Evolutionary conservation across 1,140 invertebrate genomes (phyloP).

Genomic region (Drosophila athabasca): DNA sequence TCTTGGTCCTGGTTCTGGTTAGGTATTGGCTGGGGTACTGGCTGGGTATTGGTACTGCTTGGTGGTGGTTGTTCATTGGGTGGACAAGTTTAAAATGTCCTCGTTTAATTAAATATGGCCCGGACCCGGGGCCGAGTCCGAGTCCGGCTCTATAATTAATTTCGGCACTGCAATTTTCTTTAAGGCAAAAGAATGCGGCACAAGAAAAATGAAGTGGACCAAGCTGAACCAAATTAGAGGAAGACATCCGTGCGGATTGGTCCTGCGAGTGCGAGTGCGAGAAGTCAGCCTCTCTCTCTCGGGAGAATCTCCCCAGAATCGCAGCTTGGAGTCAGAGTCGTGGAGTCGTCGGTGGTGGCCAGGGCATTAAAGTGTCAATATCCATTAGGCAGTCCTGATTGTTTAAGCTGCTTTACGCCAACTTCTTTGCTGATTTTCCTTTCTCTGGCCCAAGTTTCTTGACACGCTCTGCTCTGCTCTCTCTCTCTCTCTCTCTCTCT

Average conservation of each 20-base stretch:
- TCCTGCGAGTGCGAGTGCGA: constrained; percentile 7
- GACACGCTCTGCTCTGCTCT: constrained; percentile 39
- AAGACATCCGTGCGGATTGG: constrained; percentile 58
- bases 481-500: constrained; percentile 19
- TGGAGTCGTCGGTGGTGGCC: constrained; percentile 25
- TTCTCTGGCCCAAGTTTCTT: constrained; percentile 39
- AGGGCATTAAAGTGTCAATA: constrained; percentile 80
- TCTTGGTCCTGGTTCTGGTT: no score
- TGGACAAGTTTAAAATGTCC: constrained; percentile 71
- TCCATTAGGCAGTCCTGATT: constrained; percentile 81
- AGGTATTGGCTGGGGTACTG: no score
- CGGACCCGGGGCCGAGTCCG: constrained; percentile 24
- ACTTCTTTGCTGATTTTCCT: constrained; percentile 70
- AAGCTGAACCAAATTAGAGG: constrained; percentile 62
- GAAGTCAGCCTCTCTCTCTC: no score
- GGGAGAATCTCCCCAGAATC: no score
- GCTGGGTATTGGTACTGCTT: neutral
- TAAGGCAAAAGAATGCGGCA: constrained; percentile 72
- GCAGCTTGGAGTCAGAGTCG: constrained; percentile 14
- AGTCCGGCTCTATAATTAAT: constrained; percentile 72
- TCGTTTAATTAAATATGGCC: constrained; percentile 79
- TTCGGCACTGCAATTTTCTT: constrained; percentile 79
- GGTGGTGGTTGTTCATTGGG: constrained; percentile 2
- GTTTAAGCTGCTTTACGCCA: constrained; percentile 80
- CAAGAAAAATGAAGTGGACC: constrained; percentile 29